These are phyloP conservation scores for Coranthus polyacanthus DNA, from an alignment of 2,797 vertebrate genomes.

Conservation along the genomic window DNA sequence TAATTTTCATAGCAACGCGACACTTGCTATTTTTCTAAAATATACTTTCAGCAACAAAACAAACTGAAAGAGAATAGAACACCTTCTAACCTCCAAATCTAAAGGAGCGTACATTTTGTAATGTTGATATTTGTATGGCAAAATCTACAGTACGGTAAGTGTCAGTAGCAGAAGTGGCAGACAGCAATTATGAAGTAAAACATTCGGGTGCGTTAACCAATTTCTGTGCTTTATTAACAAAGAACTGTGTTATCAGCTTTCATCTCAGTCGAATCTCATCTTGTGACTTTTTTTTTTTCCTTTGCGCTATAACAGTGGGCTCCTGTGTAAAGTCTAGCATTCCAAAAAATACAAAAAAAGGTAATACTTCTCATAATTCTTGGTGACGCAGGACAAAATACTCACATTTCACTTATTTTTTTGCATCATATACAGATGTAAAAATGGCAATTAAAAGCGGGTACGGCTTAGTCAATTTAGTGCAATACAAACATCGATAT, in stretches of 20 bases:
- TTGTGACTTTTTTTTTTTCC: no score
- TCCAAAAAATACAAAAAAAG: background rate
- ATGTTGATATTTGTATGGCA: conserved; percentile 23
- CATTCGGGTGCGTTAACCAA: no score
- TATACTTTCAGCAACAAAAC: conserved; percentile 14
- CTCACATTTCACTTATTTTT: no score
- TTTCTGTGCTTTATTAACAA: background rate
- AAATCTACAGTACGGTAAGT: conserved; percentile 7
- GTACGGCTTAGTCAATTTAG: background rate
- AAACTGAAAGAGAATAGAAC: conserved; percentile 19
- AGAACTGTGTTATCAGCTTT: conserved; percentile 16
- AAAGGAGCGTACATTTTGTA: conserved; percentile 28
- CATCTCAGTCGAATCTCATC: background rate
- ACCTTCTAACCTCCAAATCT: conserved; percentile 21
- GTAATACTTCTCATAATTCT: no score
- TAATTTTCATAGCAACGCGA: conserved; percentile 28
- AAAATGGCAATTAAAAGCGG: conserved; percentile 14
- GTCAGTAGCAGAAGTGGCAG: no score
- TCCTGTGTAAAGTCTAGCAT: no score
- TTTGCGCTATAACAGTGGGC: no score
- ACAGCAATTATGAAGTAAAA: conserved; percentile 13
- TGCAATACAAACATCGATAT: background rate
- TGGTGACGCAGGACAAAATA: no score
- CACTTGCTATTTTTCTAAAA: conserved; percentile 14
- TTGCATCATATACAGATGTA: no score